Evolutionary conservation across 2,888 invertebrate species (phyloP), one percentile per base, ranked within the genome.

Genomic region (Acleris holmiana): DNA sequence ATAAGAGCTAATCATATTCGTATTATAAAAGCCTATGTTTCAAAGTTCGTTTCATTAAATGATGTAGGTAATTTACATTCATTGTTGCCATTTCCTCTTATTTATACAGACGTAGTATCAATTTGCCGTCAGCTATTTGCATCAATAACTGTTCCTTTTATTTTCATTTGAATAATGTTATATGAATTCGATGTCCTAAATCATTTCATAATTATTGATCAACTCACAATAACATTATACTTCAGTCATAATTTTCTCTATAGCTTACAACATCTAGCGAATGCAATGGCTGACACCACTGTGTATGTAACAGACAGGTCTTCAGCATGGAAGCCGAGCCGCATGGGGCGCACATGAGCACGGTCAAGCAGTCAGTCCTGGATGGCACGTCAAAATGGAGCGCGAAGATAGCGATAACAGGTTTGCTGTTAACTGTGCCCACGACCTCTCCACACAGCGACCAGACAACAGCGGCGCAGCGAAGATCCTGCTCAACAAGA

Each of bases 331-430:
- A 99, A 91, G 96, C 96, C 88, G 98, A 98, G 93, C 96, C 95
- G 84, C 99, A 99, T 93, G 94, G 95, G 74, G 97, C 98, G 83
- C 98, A 99, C 94, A 98, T 99, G 98, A 98, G 97, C 93, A 96
- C 98, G 75, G 98, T 99, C 84, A 99, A 99, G 95, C 98, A 99
- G 94, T 98, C 98, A 85, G 99, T 99, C 83, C 95, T 99, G 93
- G 99, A 99, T 93, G 99, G 99, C 85, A 99, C 99, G 77, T 99
- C 99, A 89, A 99, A 99, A 94, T 99, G 99, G 99, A 99, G 99
- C 85, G 99, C 99, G 84, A 99, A 99, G 95, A 99, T 99, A 93
- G 99, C 98, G 89, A 99, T 99, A 93, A 99, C 99, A 97, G 99
- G 99, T 99, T 97, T 96, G 98, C 94, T 90, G 86, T 83, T 79